Evolutionary conservation across 2,113 vertebrate genomes (phyloP), one percentile per base, ranked within the genome.

Genomic region (Cololabis saira): DNA sequence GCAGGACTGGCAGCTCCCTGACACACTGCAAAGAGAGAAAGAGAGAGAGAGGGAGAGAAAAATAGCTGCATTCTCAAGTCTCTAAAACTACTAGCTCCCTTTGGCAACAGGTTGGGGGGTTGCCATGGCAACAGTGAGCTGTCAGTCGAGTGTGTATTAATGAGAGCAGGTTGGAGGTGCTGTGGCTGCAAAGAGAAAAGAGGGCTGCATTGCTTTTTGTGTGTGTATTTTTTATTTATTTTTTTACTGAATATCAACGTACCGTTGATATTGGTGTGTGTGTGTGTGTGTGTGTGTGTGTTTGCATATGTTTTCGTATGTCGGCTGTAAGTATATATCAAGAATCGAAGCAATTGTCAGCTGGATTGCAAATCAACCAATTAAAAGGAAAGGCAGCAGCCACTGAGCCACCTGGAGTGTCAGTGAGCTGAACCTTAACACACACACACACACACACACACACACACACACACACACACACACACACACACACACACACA

Each of bases 61-160:
- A 62, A 56, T 54, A 71, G 78, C 73, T 41, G 65, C 52, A 51
- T 69, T 78, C 64, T 50, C 65, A 16, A 79, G 44, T 57, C 24
- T n/a, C n/a, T 49, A 16, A 45, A 61, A 68, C 69, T 64, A 61
- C 59, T 45, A 6, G 42, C 43, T 16, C 60, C 61, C 14, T 62
- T 54, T 69, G 76, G 87, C 80, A 90, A 87, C 86, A 88, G 84
- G 86, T 87, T 82, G 47, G 67, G 67, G 67, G 47, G 84, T 90
- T 17, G 51, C 80, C 86, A 87, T 85, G 84, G 88, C 80, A 90
- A 90, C 88, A 73, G 82, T 0, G 58, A 64, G 70, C 77, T 78
- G 77, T 84, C 79, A 79, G 76, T 77, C 24, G 42, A 72, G 60
- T 60, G 70, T 54, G 78, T 76, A 82, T 76, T 86, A 86, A 78